Evolutionary conservation across 1,140 invertebrate species (phyloP).

Genomic region (Macrosteles quadrilineatus): DNA sequence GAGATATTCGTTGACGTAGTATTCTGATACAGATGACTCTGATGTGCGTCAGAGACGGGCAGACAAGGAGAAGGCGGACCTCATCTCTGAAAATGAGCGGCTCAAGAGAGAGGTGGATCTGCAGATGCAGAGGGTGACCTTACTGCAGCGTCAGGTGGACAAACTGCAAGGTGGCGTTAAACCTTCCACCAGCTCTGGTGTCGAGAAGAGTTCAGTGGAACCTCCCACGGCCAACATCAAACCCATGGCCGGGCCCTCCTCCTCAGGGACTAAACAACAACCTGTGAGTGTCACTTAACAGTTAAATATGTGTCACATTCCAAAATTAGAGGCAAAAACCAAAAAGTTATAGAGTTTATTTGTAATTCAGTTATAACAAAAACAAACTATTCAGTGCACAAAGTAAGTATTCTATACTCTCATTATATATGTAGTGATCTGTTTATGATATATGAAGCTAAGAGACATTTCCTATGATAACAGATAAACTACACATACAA

Average conservation of each 20-base stretch:
- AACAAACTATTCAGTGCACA: too few species aligned
- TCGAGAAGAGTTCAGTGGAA: conserved; percentile 71
- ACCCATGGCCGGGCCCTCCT: conserved; percentile 78
- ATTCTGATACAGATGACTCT: conserved; percentile 37
- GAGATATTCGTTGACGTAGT: too few species aligned
- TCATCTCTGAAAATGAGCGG: conserved; percentile 61
- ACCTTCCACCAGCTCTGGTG: conserved; percentile 61
- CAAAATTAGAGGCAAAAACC: too few species aligned
- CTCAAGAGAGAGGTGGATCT: conserved; percentile 72
- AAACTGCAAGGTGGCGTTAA: conserved; percentile 66
- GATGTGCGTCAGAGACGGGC: conserved; percentile 54
- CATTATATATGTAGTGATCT: too few species aligned
- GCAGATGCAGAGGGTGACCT: conserved; percentile 67
- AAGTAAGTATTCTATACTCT: too few species aligned
- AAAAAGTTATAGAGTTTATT: too few species aligned
- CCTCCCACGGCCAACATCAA: conserved; percentile 91
- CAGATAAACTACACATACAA: too few species aligned
- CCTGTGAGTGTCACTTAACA: too few species aligned
- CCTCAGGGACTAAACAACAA: conserved; percentile 47
- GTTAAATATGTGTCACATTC: too few species aligned
- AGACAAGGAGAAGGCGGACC: conserved; percentile 75
- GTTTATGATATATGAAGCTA: too few species aligned
- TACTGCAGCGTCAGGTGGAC: conserved; percentile 78
- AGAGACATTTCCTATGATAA: too few species aligned
- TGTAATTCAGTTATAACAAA: too few species aligned